These are phyloP conservation scores for Metalampra italica DNA, from an alignment of 2,888 invertebrate species.

Conservation along the genomic window DNA sequence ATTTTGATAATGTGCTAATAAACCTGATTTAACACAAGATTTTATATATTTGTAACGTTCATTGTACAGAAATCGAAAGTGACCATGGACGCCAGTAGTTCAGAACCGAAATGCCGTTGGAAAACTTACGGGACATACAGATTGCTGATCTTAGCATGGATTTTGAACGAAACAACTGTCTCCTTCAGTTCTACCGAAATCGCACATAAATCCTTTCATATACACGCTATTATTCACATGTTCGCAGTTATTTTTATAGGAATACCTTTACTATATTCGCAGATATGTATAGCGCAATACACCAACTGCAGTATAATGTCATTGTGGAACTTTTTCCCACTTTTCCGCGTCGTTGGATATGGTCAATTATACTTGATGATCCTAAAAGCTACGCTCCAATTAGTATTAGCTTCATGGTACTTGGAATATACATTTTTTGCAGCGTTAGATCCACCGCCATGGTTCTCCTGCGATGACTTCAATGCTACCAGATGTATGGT, in stretches of 20 bases:
- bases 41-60: too few species aligned
- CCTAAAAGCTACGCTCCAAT: slow-evolving; percentile 45
- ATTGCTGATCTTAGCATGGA: slow-evolving; percentile 55
- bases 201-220: slow-evolving; percentile 51
- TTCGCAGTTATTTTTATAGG: slow-evolving; percentile 49
- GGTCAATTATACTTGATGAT: slow-evolving; percentile 44
- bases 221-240: slow-evolving; percentile 35
- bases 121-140: slow-evolving; percentile 47
- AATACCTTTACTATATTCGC: slow-evolving; percentile 62
- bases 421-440: slow-evolving; percentile 54
- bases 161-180: slow-evolving; percentile 55
- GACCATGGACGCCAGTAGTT: background rate
- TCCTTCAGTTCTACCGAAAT: slow-evolving; percentile 43
- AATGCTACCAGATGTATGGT: slow-evolving; percentile 55
- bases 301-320: slow-evolving; percentile 3
- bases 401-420: slow-evolving; percentile 55
- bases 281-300: slow-evolving; percentile 15
- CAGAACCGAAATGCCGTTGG: slow-evolving; percentile 38
- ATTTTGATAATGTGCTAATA: too few species aligned
- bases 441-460: slow-evolving; percentile 53
- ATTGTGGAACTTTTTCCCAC: slow-evolving; percentile 61
- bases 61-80: background rate
- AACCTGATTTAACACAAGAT: too few species aligned
- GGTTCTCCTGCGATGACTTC: slow-evolving; percentile 56
- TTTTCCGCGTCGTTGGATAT: slow-evolving; percentile 53